Base-by-base conservation (phyloP, 92 coral and sea anemone genomes). In the Siderastrea siderea region DNA sequence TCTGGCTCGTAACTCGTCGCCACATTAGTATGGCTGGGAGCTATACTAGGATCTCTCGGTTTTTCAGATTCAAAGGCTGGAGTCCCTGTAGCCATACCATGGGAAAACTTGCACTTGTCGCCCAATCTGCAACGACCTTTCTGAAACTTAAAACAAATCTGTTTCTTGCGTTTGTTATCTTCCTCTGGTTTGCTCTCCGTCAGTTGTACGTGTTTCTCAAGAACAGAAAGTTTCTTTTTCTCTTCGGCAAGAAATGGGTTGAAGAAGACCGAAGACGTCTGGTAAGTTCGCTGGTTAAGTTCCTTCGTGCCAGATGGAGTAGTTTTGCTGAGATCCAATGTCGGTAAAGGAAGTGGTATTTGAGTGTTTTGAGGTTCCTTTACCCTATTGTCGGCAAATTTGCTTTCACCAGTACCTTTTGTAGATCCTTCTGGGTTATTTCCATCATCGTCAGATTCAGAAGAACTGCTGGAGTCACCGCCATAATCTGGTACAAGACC, bases 231-330 rank as follows among this genome's bases (percentile, higher is more conserved):
- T 76, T 89, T 97, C 76, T 90, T 88, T 85, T 92, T 92, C 79
- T 95, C 99, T 74, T 96, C 95, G 62, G 98, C 99, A 81, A 92
- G 84, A 79, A 89, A 97, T 16, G 99, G 99, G 74, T 97, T 97
- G 73, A 93, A 97, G 87, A 97, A 97, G 50, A 97, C 92, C 3
- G 99, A 97, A 57, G 96, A 77, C 15, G 85, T 81, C 68, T 93
- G 89, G 52, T 49, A 86, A 1, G 95, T 77, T 75, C 98, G 94
- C 46, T 93, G 84, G 6, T 88, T 83, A 7, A 86, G 77, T 38
- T 91, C 96, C 77, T 85, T 84, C 47, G 96, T 75, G 12, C 74
- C 64, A 43, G 86, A 61, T 47, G 67, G 10, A 15, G 95, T 79
- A 49, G 86, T 70, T 68, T 59, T 79, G 46, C 77, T 87, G 54